phyloP scores from a whole-genome alignment of 2,797 vertebrate genomes.

The Hirundo rustica region DNA sequence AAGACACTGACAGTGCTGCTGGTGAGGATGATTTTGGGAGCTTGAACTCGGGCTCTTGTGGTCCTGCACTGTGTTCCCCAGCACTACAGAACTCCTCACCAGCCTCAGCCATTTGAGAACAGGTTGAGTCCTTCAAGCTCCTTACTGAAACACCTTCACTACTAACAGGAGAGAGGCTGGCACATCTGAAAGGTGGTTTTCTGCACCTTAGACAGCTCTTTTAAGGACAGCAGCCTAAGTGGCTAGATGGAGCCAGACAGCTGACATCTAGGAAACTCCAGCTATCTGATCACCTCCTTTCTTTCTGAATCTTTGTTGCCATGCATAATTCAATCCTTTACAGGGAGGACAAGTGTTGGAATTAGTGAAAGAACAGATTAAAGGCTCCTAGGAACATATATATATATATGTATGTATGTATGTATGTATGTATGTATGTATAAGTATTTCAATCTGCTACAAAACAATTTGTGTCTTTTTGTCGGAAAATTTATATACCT shows the following conservation, averaged over 20 bases:
- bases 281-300: background rate
- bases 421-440: no score
- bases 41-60: rapidly evolving
- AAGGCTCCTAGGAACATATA: background rate
- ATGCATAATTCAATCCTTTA: background rate
- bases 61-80: background rate
- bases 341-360: background rate
- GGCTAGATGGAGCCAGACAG: background rate
- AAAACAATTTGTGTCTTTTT: background rate
- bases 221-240: background rate
- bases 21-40: background rate
- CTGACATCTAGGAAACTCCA: background rate
- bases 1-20: background rate
- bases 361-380: background rate
- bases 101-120: background rate
- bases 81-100: rapidly evolving
- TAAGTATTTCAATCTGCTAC: background rate
- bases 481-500: background rate
- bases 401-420: no score
- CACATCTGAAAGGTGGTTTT: background rate
- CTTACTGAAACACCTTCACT: background rate
- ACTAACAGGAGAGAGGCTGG: background rate
- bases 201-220: background rate
- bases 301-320: background rate
- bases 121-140: background rate